Evolutionary conservation across 35 echinoderm and acorn worm species (phyloP).

Genomic region (Anneissia japonica): DNA sequence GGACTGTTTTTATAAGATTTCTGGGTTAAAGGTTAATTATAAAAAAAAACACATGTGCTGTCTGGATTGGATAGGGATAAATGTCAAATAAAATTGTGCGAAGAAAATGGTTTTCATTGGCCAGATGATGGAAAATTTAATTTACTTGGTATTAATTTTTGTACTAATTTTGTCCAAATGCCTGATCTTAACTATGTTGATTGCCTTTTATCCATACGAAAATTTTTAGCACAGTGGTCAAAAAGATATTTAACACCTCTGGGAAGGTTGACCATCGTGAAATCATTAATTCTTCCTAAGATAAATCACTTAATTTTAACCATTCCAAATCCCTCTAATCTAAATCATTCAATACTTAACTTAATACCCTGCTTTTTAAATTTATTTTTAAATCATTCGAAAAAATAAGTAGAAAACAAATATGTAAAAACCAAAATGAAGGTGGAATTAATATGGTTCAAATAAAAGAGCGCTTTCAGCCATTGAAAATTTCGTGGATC

Average conservation of each 20-base stretch:
- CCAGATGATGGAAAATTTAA: neutral
- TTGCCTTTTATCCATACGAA: neutral
- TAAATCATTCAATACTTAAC: neutral
- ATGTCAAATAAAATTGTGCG: too few species aligned
- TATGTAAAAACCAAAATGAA: neutral
- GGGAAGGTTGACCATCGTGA: neutral
- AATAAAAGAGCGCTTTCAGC: neutral
- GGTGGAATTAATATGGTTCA: neutral
- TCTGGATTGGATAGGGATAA: too few species aligned
- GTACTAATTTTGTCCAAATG: neutral
- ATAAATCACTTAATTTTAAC: neutral
- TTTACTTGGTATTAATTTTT: neutral
- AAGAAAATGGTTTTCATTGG: neutral
- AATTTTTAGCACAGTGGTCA: neutral
- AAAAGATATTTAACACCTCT: neutral
- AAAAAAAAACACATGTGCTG: too few species aligned
- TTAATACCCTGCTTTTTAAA: neutral
- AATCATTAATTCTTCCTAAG: neutral
- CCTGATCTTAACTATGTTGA: neutral
- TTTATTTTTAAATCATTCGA: neutral
- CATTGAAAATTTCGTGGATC: neutral
- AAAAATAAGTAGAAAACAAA: neutral
- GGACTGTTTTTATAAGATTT: too few species aligned
- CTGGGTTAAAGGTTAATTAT: too few species aligned
- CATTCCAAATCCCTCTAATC: neutral